These are phyloP conservation scores for Notothenia rossii DNA, from an alignment of 2,113 vertebrate genomes.

Conservation along the genomic window DNA sequence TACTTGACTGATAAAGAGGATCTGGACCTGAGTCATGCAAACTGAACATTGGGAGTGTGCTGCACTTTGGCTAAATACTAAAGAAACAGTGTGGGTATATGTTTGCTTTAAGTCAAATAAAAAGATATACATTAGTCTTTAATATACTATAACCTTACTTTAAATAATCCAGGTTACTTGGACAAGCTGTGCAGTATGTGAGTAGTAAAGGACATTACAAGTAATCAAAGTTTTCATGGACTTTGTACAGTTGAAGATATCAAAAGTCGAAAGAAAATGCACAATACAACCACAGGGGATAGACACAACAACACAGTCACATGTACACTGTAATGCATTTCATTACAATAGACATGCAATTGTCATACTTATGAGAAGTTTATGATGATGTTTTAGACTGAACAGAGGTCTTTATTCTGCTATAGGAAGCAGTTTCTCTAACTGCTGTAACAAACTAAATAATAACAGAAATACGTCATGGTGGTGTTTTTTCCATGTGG, in stretches of 20 bases:
- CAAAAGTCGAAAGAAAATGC: not conserved
- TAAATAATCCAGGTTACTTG: not conserved
- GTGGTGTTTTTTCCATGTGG: no score
- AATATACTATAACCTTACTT: not conserved
- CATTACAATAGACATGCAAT: not conserved
- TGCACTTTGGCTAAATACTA: not conserved
- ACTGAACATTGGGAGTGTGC: conserved; percentile 7
- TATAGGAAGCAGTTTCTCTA: no score
- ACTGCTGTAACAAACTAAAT: no score
- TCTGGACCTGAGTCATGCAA: conserved; percentile 16
- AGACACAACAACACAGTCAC: not conserved
- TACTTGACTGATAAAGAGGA: not conserved
- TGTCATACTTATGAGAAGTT: not conserved
- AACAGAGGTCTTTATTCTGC: no score
- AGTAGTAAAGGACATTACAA: not conserved
- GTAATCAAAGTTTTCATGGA: not conserved
- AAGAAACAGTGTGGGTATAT: not conserved
- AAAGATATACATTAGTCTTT: not conserved
- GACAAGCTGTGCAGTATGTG: not conserved
- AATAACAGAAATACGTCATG: no score
- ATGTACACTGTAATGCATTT: not conserved
- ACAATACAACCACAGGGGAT: not conserved
- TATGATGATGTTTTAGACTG: not conserved
- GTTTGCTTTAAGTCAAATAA: not conserved
- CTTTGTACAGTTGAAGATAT: not conserved